Percentiles rank a stretch among this genome's conserved stretches.
These are phyloP conservation scores for Boloria selene DNA, from an alignment of 2,888 invertebrate genomes.

Conservation along the genomic window DNA sequence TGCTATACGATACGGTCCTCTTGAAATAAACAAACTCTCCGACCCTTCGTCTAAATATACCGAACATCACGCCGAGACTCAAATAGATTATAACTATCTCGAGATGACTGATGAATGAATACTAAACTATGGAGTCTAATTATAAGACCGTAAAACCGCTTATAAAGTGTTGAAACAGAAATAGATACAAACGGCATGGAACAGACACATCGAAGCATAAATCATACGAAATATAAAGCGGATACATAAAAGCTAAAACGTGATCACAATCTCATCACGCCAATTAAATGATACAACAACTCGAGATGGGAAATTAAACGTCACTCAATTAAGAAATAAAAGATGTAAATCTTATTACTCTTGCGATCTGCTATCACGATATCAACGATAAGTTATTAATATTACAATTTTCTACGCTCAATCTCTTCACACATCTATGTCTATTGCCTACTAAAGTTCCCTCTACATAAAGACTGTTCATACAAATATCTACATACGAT, in stretches of 20 bases:
- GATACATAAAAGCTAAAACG: conserved; percentile 8
- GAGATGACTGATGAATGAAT: conserved; percentile 12
- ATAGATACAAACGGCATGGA: neutral
- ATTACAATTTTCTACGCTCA: too few species aligned
- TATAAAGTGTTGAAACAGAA: neutral
- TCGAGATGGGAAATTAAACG: conserved; percentile 22
- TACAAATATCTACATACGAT: neutral
- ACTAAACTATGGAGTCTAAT: neutral
- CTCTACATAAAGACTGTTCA: neutral
- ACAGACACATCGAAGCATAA: conserved; percentile 10
- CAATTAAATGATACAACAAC: conserved; percentile 18
- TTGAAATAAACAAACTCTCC: too few species aligned
- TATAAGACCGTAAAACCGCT: neutral
- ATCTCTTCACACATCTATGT: too few species aligned
- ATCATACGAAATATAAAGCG: conserved; percentile 12
- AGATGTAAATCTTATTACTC: neutral
- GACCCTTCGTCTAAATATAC: conserved; percentile 32
- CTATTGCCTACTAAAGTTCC: too few species aligned
- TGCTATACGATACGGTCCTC: too few species aligned
- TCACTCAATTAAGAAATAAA: conserved; percentile 20
- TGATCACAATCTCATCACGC: conserved; percentile 15
- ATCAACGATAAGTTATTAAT: neutral
- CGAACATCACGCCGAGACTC: conserved; percentile 8
- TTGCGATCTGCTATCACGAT: conserved; percentile 5
- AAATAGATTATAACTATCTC: conserved; percentile 19